Percentiles rank a stretch among this genome's conserved stretches.
Evolutionary conservation across 2,113 vertebrate species (phyloP).

Genomic region (Thalassoma bifasciatum): DNA sequence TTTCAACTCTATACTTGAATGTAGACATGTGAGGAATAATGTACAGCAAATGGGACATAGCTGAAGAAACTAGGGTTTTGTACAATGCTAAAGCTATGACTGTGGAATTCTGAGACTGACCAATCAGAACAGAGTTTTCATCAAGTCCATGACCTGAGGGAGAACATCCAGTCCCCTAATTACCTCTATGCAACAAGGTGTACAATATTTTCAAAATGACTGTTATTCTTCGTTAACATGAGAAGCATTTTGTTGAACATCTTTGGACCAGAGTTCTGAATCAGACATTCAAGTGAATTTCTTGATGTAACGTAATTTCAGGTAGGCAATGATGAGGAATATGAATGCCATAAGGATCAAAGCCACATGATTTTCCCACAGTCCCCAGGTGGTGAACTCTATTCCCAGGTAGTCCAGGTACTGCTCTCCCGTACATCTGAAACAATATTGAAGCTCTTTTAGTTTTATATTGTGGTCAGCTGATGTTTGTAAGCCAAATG

Average conservation of each 20-base stretch:
- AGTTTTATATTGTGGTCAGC: background rate
- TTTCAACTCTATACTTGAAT: background rate
- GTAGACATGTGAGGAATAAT: too few species aligned
- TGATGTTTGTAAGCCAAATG: background rate
- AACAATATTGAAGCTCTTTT: background rate
- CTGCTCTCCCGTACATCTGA: slow-evolving; percentile 87
- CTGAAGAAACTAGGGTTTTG: too few species aligned
- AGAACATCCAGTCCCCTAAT: too few species aligned
- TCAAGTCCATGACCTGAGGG: too few species aligned
- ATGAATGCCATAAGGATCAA: slow-evolving; percentile 84
- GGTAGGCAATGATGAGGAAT: slow-evolving; percentile 87
- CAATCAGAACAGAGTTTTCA: background rate
- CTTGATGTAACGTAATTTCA: slow-evolving; percentile 90
- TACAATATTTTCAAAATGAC: too few species aligned
- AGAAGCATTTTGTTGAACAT: background rate
- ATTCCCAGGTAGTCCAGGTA: slow-evolving; percentile 88
- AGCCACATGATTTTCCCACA: slow-evolving; percentile 92
- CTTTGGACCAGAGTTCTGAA: background rate
- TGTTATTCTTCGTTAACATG: background rate
- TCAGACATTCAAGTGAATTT: slow-evolving; percentile 85
- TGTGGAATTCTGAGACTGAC: background rate
- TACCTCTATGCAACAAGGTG: too few species aligned
- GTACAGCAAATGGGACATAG: too few species aligned
- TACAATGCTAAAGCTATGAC: background rate
- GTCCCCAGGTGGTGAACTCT: slow-evolving; percentile 84